phyloP scores from a whole-genome alignment of 1,140 invertebrate genomes.

The Agraylea sexmaculata region DNA sequence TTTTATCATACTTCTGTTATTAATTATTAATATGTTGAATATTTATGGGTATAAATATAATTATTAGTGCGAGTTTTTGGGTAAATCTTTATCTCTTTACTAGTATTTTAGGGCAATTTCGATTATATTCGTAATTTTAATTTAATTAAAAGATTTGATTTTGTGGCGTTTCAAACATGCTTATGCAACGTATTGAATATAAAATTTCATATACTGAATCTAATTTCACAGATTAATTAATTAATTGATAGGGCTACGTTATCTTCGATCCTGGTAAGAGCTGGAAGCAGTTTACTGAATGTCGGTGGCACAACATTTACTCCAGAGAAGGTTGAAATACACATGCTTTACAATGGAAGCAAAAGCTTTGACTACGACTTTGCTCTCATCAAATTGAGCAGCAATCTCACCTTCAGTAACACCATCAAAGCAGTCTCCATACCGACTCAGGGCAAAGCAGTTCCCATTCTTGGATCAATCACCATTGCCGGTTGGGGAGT shows the following conservation, averaged over 20 bases:
- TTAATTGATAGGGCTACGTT: slow-evolving; percentile 23
- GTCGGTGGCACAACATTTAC: slow-evolving; percentile 29
- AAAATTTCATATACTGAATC: too few species aligned
- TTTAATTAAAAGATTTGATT: too few species aligned
- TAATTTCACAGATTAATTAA: slow-evolving; percentile 3
- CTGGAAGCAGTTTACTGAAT: slow-evolving; percentile 31
- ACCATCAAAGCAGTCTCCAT: slow-evolving; percentile 27
- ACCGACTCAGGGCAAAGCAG: slow-evolving; percentile 24
- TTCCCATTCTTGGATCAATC: slow-evolving; percentile 27
- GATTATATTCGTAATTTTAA: too few species aligned
- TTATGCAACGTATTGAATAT: too few species aligned
- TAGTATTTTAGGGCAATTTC: too few species aligned
- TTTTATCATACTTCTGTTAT: too few species aligned
- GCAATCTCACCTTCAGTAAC: slow-evolving; percentile 25
- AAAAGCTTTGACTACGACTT: slow-evolving; percentile 36
- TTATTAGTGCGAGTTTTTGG: too few species aligned
- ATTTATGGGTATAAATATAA: too few species aligned
- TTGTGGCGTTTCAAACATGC: too few species aligned
- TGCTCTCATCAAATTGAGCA: slow-evolving; percentile 27
- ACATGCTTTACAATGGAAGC: slow-evolving; percentile 27
- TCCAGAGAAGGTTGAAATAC: slow-evolving; percentile 28
- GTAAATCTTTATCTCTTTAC: too few species aligned
- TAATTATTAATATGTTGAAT: too few species aligned
- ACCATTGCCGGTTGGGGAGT: slow-evolving; percentile 36
- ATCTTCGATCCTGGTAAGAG: slow-evolving; percentile 27